Evolutionary conservation across 2,888 invertebrate genomes (phyloP).

Genomic region (Xanthorhoe spadicearia): DNA sequence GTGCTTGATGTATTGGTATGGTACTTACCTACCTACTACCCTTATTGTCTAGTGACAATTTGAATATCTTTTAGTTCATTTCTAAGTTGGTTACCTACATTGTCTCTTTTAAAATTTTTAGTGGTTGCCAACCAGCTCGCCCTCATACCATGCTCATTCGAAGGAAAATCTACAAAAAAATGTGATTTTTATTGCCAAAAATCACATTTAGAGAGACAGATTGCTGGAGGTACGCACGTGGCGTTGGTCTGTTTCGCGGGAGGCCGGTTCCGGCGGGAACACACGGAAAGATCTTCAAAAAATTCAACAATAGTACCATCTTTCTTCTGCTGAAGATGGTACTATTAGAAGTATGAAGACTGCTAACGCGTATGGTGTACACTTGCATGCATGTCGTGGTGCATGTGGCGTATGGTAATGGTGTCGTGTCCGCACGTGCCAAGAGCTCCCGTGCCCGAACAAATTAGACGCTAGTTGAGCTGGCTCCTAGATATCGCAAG

Average conservation of each 20-base stretch:
- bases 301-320: no score
- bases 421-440: slow-evolving; percentile 23
- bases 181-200: no score
- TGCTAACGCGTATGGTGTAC: background rate
- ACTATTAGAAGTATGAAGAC: background rate
- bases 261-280: no score
- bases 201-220: no score
- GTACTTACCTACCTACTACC: background rate
- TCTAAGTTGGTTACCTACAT: background rate
- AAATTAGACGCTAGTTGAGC: slow-evolving; percentile 23
- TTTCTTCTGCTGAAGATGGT: no score
- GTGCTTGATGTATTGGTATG: background rate
- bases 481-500: slow-evolving; percentile 26
- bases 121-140: no score
- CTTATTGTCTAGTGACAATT: slow-evolving; percentile 5
- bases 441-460: slow-evolving; percentile 32
- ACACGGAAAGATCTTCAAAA: no score
- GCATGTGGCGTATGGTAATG: slow-evolving; percentile 25
- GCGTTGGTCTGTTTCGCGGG: no score
- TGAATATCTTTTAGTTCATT: background rate
- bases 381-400: background rate
- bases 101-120: no score
- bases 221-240: no score
- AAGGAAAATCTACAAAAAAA: no score
- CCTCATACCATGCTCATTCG: no score